phyloP scores from a whole-genome alignment of 1,140 invertebrate species.

The Apocrypta bakeri region DNA sequence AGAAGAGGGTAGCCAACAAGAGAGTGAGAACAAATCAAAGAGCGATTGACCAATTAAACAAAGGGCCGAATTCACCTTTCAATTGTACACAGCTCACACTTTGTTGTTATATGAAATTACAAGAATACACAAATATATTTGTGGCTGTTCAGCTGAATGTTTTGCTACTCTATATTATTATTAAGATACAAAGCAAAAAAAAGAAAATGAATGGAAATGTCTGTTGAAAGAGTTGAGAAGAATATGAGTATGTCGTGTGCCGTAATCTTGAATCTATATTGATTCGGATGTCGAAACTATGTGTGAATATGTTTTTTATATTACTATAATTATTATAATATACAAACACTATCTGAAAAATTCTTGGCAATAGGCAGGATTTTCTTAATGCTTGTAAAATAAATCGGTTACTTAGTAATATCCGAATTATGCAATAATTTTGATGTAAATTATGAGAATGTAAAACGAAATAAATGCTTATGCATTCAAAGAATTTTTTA shows the following conservation, averaged over 20 bases:
- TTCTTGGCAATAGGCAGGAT: conserved; percentile 22
- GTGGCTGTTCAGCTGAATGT: conserved; percentile 55
- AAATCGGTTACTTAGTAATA: conserved; percentile 9
- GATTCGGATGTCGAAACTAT: conserved; percentile 56
- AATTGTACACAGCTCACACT: conserved; percentile 62
- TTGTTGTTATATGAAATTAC: conserved; percentile 60
- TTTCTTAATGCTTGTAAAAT: conserved; percentile 6
- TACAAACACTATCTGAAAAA: conserved; percentile 43
- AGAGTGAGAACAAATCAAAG: conserved; percentile 66
- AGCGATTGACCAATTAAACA: conserved; percentile 67
- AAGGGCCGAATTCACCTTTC: conserved; percentile 55
- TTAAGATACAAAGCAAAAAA: conserved; percentile 49
- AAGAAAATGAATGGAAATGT: conserved; percentile 55
- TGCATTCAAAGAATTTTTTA: conserved; percentile 39
- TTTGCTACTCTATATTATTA: conserved; percentile 58
- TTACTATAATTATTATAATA: conserved; percentile 55
- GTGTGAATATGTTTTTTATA: conserved; percentile 53
- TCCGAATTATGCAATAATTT: not conserved
- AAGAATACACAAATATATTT: conserved; percentile 59
- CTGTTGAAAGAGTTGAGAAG: conserved; percentile 59
- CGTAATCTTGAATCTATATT: conserved; percentile 58
- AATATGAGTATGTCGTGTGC: conserved; percentile 59
- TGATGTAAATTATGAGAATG: conserved; percentile 10
- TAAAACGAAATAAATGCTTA: conserved; percentile 14
- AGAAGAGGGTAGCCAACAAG: conserved; percentile 77